These are phyloP conservation scores for Cryptosula pallasiana DNA, from an alignment of 2,888 invertebrate species.

Conservation along the genomic window DNA sequence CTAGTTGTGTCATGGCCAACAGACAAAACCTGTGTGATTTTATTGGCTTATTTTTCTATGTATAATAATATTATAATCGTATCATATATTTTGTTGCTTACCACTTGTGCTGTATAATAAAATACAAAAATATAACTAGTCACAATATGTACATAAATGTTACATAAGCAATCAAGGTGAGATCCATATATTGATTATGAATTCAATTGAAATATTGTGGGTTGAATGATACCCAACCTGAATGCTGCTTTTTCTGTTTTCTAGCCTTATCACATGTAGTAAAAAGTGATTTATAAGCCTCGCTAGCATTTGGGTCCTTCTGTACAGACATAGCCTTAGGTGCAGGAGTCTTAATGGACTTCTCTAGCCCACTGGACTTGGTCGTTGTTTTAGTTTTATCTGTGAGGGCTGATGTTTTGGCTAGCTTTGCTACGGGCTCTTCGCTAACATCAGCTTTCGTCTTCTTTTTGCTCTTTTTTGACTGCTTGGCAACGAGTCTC, in stretches of 20 bases:
- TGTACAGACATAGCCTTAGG: slow-evolving; percentile 60
- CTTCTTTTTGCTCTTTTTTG: slow-evolving; percentile 33
- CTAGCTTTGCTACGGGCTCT: background rate
- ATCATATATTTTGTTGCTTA: background rate
- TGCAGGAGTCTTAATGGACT: background rate
- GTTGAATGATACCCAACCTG: slow-evolving; percentile 88
- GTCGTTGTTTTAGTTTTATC: slow-evolving; percentile 2
- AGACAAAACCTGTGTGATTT: too few species aligned
- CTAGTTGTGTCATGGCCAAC: too few species aligned
- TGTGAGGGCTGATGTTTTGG: background rate
- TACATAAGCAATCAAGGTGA: background rate
- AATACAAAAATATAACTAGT: background rate
- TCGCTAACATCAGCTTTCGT: slow-evolving; percentile 9
- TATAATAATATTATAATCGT: background rate
- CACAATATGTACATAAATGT: background rate
- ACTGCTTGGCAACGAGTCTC: slow-evolving; percentile 57
- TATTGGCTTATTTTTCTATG: background rate
- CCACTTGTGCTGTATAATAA: background rate
- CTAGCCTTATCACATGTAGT: slow-evolving; percentile 82
- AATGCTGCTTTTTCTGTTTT: slow-evolving; percentile 78
- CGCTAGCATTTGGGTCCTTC: slow-evolving; percentile 79
- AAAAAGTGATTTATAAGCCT: slow-evolving; percentile 91
- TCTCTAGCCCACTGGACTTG: background rate
- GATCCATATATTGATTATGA: too few species aligned
- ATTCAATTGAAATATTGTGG: slow-evolving; percentile 59